These are phyloP conservation scores for Phoxinus dragarum DNA, from an alignment of 2,797 vertebrate species.

Conservation along the genomic window DNA sequence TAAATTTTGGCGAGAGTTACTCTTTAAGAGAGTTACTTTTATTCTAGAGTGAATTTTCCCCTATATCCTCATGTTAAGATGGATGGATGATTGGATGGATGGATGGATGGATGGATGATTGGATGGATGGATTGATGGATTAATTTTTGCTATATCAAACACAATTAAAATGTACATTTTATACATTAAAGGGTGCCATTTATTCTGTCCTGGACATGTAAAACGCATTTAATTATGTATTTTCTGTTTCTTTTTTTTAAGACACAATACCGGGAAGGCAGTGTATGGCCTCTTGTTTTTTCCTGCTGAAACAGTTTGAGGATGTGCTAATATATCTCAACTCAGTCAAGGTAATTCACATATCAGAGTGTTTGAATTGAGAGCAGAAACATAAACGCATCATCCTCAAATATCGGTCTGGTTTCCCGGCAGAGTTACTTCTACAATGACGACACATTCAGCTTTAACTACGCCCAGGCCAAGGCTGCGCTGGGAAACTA, in stretches of 20 bases:
- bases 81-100: too few species aligned
- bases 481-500: slow-evolving; percentile 93
- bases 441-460: slow-evolving; percentile 95
- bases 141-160: not conserved
- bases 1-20: too few species aligned
- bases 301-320: slow-evolving; percentile 93
- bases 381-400: not conserved
- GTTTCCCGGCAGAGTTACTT: slow-evolving; percentile 89
- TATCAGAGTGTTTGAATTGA: not conserved
- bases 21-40: too few species aligned
- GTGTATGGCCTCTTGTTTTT: slow-evolving; percentile 98
- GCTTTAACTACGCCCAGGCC: slow-evolving; percentile 98
- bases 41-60: too few species aligned
- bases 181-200: not conserved
- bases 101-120: too few species aligned
- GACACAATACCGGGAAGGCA: slow-evolving; percentile 99
- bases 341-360: slow-evolving; percentile 91
- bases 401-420: slow-evolving; percentile 1
- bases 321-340: slow-evolving; percentile 97
- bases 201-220: not conserved
- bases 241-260: slow-evolving; percentile 63
- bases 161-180: not conserved
- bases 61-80: too few species aligned
- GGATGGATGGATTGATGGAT: too few species aligned
- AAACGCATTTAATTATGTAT: not conserved